Percentiles rank a stretch among this genome's conserved stretches.
These are phyloP conservation scores for Xerus inauris DNA, from an alignment of 2,113 vertebrate genomes.

Conservation along the genomic window DNA sequence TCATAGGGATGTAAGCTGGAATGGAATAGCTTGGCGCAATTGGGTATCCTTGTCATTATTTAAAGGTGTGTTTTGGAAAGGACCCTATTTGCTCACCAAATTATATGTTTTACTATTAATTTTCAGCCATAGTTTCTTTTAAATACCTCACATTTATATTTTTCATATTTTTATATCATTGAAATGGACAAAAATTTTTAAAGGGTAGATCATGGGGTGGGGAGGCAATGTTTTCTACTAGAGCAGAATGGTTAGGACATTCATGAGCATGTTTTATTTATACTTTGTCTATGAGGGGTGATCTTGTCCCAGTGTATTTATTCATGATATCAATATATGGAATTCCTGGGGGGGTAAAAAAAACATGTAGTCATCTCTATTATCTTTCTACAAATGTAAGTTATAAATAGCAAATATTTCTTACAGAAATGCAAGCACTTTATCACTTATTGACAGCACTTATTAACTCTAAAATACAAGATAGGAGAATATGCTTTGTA, in stretches of 20 bases:
- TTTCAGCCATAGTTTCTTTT: not conserved
- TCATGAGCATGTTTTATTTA: not conserved
- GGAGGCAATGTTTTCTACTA: not conserved
- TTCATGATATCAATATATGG: not conserved
- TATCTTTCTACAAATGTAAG: not conserved
- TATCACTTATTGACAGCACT: not conserved
- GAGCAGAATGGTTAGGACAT: not conserved
- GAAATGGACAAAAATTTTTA: not conserved
- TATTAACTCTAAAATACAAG: not conserved
- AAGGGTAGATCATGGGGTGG: not conserved
- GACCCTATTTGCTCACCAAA: not conserved
- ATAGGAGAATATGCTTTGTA: not conserved
- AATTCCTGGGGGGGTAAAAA: not conserved
- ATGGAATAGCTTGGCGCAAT: not conserved
- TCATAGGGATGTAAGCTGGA: not conserved
- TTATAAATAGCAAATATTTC: slow-evolving; percentile 9
- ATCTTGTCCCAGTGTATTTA: not conserved
- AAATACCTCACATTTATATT: not conserved
- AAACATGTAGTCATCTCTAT: not conserved
- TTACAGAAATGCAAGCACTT: not conserved
- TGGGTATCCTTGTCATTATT: not conserved
- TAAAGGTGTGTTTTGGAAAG: not conserved
- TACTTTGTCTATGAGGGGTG: not conserved
- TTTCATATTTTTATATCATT: not conserved
- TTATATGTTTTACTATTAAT: not conserved